Evolutionary conservation across 2,113 vertebrate genomes (phyloP).

Genomic region (Tenebrosternarchus preto): DNA sequence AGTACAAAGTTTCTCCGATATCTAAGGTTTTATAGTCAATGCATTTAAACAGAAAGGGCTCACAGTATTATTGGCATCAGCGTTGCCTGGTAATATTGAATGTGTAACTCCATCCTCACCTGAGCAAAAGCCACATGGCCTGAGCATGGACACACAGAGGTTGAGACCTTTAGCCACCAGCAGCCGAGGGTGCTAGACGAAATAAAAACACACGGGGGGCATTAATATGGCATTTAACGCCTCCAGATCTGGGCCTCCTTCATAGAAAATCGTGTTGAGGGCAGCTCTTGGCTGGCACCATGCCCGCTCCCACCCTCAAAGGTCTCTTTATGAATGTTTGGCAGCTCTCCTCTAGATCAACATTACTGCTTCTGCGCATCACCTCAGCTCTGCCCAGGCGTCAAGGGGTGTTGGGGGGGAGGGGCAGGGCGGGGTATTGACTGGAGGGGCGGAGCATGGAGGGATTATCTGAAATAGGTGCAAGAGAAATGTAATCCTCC

Average conservation of each 20-base stretch:
- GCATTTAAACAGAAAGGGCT: background rate
- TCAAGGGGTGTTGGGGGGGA: slow-evolving; percentile 15
- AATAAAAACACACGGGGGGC: slow-evolving; percentile 46
- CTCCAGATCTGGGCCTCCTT: slow-evolving; percentile 38
- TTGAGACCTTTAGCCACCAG: background rate
- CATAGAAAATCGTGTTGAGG: slow-evolving; percentile 48
- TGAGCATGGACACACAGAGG: background rate
- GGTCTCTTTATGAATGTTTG: slow-evolving; percentile 69
- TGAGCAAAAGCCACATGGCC: background rate
- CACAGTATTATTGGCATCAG: no score
- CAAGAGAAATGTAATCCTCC: slow-evolving; percentile 60
- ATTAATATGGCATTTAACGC: slow-evolving; percentile 46
- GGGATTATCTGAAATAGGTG: slow-evolving; percentile 47
- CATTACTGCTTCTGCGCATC: slow-evolving; percentile 62
- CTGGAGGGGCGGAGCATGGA: slow-evolving; percentile 19
- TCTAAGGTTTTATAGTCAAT: background rate
- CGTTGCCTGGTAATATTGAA: background rate
- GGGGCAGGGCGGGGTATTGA: no score
- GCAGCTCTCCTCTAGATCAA: slow-evolving; percentile 63
- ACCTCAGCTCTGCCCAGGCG: slow-evolving; percentile 31
- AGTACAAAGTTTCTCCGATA: no score
- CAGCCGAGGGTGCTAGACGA: slow-evolving; percentile 20
- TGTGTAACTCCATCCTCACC: background rate
- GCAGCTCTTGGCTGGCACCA: slow-evolving; percentile 54
- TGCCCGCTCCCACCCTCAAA: slow-evolving; percentile 66